Conservation (phyloP, 2,888 invertebrate species). For the Caenorhabditis japonica region DNA sequence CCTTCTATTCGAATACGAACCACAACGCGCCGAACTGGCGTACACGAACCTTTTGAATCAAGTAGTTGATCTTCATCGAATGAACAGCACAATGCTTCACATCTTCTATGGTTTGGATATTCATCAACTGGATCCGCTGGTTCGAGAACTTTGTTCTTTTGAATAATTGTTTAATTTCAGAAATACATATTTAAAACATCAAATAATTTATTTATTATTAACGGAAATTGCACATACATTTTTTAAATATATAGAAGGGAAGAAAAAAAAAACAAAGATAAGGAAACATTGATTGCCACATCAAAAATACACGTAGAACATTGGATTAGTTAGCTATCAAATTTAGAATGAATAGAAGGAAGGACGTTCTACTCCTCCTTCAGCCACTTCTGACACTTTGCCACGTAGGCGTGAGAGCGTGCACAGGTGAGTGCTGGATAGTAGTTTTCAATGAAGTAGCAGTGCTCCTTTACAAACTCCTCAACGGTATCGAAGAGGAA, state of each 20-base stretch:
- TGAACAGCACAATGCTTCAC: conserved; percentile 64
- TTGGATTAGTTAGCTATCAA: conserved; percentile 6
- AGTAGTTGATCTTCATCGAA: conserved; percentile 62
- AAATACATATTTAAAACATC: conserved; percentile 7
- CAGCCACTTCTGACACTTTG: conserved; percentile 54
- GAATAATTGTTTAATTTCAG: conserved; percentile 17
- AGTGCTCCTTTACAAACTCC: conserved; percentile 62
- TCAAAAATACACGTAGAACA: conserved; percentile 44
- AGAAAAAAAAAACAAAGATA: conserved; percentile 1
- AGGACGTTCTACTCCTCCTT: conserved; percentile 19
- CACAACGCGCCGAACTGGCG: conserved; percentile 52
- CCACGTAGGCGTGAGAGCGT: conserved; percentile 55
- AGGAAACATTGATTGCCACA: too few relatives aligned
- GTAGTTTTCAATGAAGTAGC: conserved; percentile 67
- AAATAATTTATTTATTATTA: conserved; percentile 33
- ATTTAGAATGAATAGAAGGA: conserved; percentile 10
- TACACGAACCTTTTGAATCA: conserved; percentile 60
- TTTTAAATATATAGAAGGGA: conserved; percentile 22
- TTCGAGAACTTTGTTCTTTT: conserved; percentile 67
- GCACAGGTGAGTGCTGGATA: conserved; percentile 63
- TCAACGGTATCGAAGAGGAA: conserved; percentile 55
- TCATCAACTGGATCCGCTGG: conserved; percentile 69
- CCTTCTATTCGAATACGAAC: conserved; percentile 61
- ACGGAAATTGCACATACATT: conserved; percentile 29
- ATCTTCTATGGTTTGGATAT: conserved; percentile 69